Evolutionary conservation across 2,888 invertebrate species (phyloP).

Genomic region (Ferdinandea cuprea): DNA sequence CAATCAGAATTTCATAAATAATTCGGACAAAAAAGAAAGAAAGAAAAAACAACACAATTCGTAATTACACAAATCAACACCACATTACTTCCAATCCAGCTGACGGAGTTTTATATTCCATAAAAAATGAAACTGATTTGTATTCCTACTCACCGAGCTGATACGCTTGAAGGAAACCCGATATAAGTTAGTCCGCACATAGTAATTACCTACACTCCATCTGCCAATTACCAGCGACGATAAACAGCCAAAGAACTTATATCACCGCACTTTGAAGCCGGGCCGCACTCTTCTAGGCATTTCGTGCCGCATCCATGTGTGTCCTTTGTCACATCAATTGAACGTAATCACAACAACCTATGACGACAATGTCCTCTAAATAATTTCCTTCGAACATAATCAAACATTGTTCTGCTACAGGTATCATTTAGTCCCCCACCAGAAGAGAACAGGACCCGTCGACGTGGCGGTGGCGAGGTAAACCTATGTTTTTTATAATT

Average conservation of each 20-base stretch:
- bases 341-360: constrained; percentile 54
- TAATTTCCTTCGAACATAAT: constrained; percentile 51
- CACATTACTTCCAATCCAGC: constrained; percentile 18
- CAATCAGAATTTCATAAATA: background rate
- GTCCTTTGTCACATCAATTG: constrained; percentile 66
- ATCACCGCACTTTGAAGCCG: background rate
- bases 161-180: too few species aligned
- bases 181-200: background rate
- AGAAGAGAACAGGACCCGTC: too few species aligned
- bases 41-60: constrained; percentile 14
- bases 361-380: constrained; percentile 52
- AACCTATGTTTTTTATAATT: background rate
- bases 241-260: constrained; percentile 54
- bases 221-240: constrained; percentile 52
- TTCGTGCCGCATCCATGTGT: constrained; percentile 35
- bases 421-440: constrained; percentile 39
- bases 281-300: background rate
- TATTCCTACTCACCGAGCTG: background rate
- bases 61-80: constrained; percentile 44
- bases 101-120: constrained; percentile 25
- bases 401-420: constrained; percentile 52
- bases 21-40: constrained; percentile 3
- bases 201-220: constrained; percentile 61
- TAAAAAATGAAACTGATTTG: constrained; percentile 18
- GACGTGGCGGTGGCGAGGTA: background rate